Evolutionary conservation across 2,113 vertebrate genomes (phyloP).

Genomic region (Trichomycterus rosablanca): DNA sequence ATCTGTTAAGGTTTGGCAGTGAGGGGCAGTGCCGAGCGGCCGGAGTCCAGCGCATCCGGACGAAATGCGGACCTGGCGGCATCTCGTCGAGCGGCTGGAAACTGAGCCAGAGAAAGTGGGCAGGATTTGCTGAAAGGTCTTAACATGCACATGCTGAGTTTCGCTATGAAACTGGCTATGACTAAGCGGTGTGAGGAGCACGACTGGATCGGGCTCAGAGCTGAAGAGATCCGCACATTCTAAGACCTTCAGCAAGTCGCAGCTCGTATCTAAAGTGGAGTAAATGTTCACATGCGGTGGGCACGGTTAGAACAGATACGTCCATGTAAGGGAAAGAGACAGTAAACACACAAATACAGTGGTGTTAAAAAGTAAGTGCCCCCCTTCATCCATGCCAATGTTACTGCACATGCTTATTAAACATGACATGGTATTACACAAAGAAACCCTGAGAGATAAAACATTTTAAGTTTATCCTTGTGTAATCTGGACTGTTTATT

Average conservation of each 20-base stretch:
- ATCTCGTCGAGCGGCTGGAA: conserved; percentile 46
- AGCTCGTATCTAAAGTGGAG: conserved; percentile 32
- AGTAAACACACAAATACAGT: conserved; percentile 50
- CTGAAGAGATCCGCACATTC: conserved; percentile 5
- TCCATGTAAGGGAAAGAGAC: conserved; percentile 60
- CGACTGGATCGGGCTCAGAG: neutral
- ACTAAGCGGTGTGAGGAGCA: neutral
- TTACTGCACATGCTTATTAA: no score
- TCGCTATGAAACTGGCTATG: neutral
- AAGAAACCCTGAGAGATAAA: no score
- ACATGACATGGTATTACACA: no score
- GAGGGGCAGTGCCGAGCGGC: conserved; percentile 17
- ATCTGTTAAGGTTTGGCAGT: conserved; percentile 52
- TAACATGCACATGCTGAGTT: conserved; percentile 20
- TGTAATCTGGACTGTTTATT: no score
- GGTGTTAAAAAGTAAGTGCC: no score
- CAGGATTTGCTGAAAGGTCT: conserved; percentile 34
- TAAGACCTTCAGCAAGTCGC: conserved; percentile 34
- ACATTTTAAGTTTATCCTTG: no score
- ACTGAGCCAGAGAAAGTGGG: conserved; percentile 12
- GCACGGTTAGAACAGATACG: conserved; percentile 48
- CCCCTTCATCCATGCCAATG: no score
- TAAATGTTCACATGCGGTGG: conserved; percentile 44
- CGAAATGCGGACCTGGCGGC: conserved; percentile 19
- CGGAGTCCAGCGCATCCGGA: conserved; percentile 37